Conservation (phyloP, 2,797 vertebrate species). For the Microctenopoma lineatum region DNA sequence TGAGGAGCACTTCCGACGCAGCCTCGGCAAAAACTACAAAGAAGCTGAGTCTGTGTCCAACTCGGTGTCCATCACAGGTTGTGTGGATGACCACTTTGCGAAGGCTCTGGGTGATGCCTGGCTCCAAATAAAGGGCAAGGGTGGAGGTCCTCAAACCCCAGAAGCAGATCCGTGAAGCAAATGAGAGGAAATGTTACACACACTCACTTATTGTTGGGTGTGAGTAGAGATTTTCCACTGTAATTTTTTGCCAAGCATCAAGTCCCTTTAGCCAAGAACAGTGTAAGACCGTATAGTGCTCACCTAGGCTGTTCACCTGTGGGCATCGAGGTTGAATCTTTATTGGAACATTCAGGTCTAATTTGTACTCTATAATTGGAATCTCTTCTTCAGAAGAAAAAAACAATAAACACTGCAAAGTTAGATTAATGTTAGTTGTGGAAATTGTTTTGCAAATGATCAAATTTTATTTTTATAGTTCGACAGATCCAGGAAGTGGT, state of each 20-base stretch:
- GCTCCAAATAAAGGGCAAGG: conserved; percentile 96
- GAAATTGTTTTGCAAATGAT: conserved; percentile 47
- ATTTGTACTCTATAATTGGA: conserved; percentile 44
- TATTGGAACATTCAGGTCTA: conserved; percentile 39
- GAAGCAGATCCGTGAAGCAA: conserved; percentile 86
- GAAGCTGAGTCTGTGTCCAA: conserved; percentile 91
- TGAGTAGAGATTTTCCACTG: conserved; percentile 45
- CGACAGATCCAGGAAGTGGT: conserved; percentile 38
- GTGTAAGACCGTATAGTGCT: conserved; percentile 57
- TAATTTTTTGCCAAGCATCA: conserved; percentile 64
- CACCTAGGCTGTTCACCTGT: conserved; percentile 26
- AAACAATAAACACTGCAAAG: conserved; percentile 11
- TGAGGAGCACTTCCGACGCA: conserved; percentile 97
- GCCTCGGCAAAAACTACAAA: conserved; percentile 96
- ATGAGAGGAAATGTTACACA: conserved; percentile 81
- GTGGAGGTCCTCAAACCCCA: conserved; percentile 75
- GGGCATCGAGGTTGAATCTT: conserved; percentile 36
- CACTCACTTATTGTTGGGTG: conserved; percentile 47
- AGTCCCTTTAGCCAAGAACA: conserved; percentile 73
- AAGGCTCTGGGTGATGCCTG: conserved; percentile 97
- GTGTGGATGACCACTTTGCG: conserved; percentile 97
- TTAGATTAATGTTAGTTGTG: conserved; percentile 31
- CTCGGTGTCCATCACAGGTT: conserved; percentile 96
- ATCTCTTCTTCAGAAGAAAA: conserved; percentile 25
- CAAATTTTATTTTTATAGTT: conserved; percentile 40